These are phyloP conservation scores for Lasioglossum marginatum DNA, from an alignment of 2,888 invertebrate genomes.

Conservation along the genomic window DNA sequence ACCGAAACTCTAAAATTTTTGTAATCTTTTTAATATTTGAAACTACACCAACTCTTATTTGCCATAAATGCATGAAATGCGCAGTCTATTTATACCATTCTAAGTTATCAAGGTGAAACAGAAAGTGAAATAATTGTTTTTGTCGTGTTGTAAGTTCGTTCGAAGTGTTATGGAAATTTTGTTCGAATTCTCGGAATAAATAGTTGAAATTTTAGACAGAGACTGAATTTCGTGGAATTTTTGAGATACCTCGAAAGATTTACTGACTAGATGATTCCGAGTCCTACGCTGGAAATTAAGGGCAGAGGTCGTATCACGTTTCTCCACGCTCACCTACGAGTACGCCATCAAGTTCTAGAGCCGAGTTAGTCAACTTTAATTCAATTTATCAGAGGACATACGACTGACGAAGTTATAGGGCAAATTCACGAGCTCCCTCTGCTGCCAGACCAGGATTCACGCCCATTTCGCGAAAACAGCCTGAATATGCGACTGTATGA, in stretches of 20 bases:
- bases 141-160: background rate
- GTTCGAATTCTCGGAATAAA: background rate
- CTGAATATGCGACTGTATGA: slow-evolving; percentile 12
- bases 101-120: too few species aligned
- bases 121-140: background rate
- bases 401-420: slow-evolving; percentile 43
- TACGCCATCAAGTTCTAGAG: slow-evolving; percentile 52
- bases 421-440: slow-evolving; percentile 36
- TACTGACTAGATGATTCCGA: background rate
- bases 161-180: background rate
- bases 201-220: background rate
- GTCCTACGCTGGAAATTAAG: slow-evolving; percentile 31
- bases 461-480: slow-evolving; percentile 27
- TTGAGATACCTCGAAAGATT: background rate
- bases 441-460: background rate
- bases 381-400: slow-evolving; percentile 64
- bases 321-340: slow-evolving; percentile 27
- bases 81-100: too few species aligned
- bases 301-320: slow-evolving; percentile 33
- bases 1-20: too few species aligned
- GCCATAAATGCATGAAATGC: too few species aligned
- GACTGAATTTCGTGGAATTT: background rate
- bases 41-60: too few species aligned
- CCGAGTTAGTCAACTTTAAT: slow-evolving; percentile 67
- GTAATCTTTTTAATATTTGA: too few species aligned